A percentile compares a stretch with the other conserved stretches of the same genome.
phyloP scores from a whole-genome alignment of 2,113 vertebrate species.

The Salvator merianae region DNA sequence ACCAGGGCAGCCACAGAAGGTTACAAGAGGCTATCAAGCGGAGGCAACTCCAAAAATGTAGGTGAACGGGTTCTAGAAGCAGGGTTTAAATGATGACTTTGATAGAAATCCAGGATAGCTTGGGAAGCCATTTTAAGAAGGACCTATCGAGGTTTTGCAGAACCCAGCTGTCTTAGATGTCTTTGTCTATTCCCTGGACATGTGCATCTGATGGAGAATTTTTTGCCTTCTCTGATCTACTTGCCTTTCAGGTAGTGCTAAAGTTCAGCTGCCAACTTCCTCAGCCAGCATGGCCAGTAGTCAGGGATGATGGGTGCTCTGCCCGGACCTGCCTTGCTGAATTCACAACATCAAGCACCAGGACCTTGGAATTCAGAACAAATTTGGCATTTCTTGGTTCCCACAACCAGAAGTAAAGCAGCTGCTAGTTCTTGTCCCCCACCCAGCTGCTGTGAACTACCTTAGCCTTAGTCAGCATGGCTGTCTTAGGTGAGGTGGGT shows the following conservation, averaged over 20 bases:
- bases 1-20: conserved; percentile 67
- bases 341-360: not conserved
- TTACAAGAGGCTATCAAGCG: conserved; percentile 66
- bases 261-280: not conserved
- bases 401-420: too few relatives aligned
- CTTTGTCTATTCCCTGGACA: not conserved
- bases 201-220: not conserved
- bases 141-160: not conserved
- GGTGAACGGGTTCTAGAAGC: conserved; percentile 27
- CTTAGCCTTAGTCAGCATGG: too few relatives aligned
- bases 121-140: not conserved
- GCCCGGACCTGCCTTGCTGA: not conserved
- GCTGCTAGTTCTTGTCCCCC: too few relatives aligned
- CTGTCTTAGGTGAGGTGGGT: too few relatives aligned
- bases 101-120: not conserved
- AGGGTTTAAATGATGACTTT: not conserved
- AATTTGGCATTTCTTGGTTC: too few relatives aligned
- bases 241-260: not conserved
- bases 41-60: conserved; percentile 62
- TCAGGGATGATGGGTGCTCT: not conserved
- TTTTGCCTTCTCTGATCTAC: too few relatives aligned
- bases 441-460: too few relatives aligned
- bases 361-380: not conserved
- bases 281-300: not conserved
- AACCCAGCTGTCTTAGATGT: not conserved